Base-by-base conservation (phyloP, 2,797 vertebrate genomes). In the Spheniscus humboldti region DNA sequence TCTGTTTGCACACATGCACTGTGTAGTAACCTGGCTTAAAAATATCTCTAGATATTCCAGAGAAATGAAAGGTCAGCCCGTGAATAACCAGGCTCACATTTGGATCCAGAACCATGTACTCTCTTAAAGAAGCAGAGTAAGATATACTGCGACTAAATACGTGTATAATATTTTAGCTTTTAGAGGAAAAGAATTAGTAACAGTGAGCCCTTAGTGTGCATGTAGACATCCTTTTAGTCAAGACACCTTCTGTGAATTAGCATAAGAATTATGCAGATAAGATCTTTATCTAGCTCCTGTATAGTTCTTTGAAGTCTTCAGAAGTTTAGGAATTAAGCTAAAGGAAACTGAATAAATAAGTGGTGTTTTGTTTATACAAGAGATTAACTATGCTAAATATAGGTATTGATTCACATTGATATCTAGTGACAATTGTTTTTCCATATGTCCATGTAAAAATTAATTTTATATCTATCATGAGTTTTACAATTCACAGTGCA, bases 201-300 rank as follows among this genome's bases (percentile, higher is more conserved):
- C 31, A 69, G 59, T 6, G 66, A 96, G 64, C 43, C 59, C 31
- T 73, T 10, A 33, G 47, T 41, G 64, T 73, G 63, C 86, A 86
- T 1, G 0, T 56, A 93, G 62, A 27, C 93, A 74, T 92, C 72
- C 50, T 75, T 95, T 94, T 92, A 96, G 86, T 68, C 68, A 88
- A 96, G 95, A 95, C 48, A 96, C 95, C 96, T 94, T 89, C 90
- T 88, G 81, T 91, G 92, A 87, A 96, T 97, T 97, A 95, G 86
- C 96, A 95, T 93, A 89, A 94, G 93, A 96, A 96, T 91, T 96
- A 96, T 88, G 90, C 48, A 96, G 95, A 97, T 96, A 94, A 92
- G 86, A 88, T 95, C 72, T 97, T 96, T 97, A 92, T 96, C 94
- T 96, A 8, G 10, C 84, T 91, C 86, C 72, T 95, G 6, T 67